Percentiles rank a stretch among this genome's conserved stretches.
Conservation (phyloP, 1,140 invertebrate genomes). For the Monomorium pharaonis region DNA sequence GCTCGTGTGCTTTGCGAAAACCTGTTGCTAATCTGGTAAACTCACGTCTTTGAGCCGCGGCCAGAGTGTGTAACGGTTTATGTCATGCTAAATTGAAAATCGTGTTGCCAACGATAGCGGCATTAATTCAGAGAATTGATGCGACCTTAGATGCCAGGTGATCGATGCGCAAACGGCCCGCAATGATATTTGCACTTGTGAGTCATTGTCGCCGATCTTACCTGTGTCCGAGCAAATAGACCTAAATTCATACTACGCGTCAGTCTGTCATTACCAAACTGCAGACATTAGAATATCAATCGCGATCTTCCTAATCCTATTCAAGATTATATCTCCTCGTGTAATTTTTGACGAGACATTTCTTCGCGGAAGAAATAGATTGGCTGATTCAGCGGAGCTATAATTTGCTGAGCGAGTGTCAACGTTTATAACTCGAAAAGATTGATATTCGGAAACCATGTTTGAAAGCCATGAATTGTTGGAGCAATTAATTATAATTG, state of each 20-base stretch:
- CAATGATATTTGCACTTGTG: slow-evolving; percentile 28
- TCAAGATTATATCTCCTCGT: not conserved
- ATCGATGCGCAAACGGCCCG: not conserved
- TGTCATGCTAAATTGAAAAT: slow-evolving; percentile 27
- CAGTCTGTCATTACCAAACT: not conserved
- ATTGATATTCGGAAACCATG: too few relatives aligned
- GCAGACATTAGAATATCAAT: not conserved
- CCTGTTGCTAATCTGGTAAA: slow-evolving; percentile 15
- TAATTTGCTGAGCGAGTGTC: too few relatives aligned
- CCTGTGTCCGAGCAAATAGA: not conserved
- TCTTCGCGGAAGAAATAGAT: too few relatives aligned
- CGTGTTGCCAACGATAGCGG: slow-evolving; percentile 25
- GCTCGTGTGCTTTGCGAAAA: slow-evolving; percentile 18
- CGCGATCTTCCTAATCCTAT: not conserved
- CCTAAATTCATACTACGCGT: not conserved
- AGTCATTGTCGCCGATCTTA: slow-evolving; percentile 7
- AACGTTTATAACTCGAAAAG: too few relatives aligned
- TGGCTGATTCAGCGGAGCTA: too few relatives aligned
- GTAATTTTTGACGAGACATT: not conserved
- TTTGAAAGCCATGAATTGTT: too few relatives aligned
- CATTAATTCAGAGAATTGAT: not conserved
- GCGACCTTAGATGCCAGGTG: not conserved
- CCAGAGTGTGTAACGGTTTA: slow-evolving; percentile 39
- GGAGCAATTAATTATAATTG: too few relatives aligned
- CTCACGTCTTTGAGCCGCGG: slow-evolving; percentile 37